These are phyloP conservation scores for Chascanopsetta lugubris DNA, from an alignment of 2,113 vertebrate genomes.

Conservation along the genomic window DNA sequence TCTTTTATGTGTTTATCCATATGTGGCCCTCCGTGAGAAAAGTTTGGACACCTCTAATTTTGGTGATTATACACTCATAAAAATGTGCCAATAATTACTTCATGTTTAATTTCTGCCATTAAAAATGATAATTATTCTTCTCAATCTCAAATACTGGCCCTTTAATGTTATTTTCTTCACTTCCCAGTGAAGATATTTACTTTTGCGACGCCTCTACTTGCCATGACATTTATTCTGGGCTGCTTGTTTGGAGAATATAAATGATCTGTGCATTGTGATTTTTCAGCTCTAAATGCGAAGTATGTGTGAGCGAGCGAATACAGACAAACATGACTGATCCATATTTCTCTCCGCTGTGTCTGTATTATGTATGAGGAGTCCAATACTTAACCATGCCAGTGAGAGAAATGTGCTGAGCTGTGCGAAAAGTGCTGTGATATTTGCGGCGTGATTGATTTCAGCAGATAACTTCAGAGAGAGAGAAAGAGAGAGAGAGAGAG, in stretches of 20 bases:
- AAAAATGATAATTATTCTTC: too few species aligned
- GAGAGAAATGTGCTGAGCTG: slow-evolving; percentile 43
- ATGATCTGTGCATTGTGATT: neutral
- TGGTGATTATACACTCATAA: too few species aligned
- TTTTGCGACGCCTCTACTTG: neutral
- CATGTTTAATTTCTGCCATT: too few species aligned
- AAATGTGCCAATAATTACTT: too few species aligned
- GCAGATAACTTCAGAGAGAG: slow-evolving; percentile 22
- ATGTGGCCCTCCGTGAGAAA: too few species aligned
- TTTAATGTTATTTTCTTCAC: too few species aligned
- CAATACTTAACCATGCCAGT: slow-evolving; percentile 47
- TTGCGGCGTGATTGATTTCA: slow-evolving; percentile 54
- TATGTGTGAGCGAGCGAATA: slow-evolving; percentile 12
- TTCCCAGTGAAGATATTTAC: slow-evolving; percentile 12
- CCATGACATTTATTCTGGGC: slow-evolving; percentile 5
- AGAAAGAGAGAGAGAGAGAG: too few species aligned
- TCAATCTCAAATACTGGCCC: too few species aligned
- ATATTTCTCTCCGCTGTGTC: slow-evolving; percentile 25
- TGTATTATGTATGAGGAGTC: slow-evolving; percentile 40
- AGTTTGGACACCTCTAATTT: too few species aligned
- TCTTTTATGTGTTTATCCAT: too few species aligned
- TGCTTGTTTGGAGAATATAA: slow-evolving; percentile 18
- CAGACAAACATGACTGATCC: slow-evolving; percentile 32
- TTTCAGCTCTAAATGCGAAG: slow-evolving; percentile 15
- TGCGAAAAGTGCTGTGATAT: slow-evolving; percentile 30